phyloP scores from a whole-genome alignment of 2,113 vertebrate genomes.

The Canis aureus region DNA sequence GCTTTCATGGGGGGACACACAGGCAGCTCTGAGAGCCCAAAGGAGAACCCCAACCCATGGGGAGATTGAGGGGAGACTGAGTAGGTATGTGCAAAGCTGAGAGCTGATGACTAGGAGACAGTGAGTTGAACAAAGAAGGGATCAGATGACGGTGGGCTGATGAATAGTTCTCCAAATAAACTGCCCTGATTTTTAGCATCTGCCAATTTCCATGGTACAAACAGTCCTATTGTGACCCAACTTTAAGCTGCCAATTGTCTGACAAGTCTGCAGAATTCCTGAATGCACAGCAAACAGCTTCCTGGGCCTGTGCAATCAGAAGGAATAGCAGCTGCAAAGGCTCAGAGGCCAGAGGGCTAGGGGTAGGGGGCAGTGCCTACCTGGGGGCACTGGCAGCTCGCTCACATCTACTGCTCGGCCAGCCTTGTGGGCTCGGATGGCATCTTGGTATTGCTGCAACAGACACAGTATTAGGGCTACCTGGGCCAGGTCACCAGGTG shows the following conservation, averaged over 20 bases:
- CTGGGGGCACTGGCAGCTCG: conserved; percentile 94
- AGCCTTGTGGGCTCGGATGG: conserved; percentile 92
- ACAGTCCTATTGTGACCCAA: neutral
- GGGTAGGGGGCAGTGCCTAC: conserved; percentile 76
- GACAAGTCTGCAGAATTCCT: neutral
- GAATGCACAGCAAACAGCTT: neutral
- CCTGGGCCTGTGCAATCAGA: fast-evolving
- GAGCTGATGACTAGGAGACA: neutral
- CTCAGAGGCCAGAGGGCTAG: no score
- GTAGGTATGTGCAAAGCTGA: neutral
- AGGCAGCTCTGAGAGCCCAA: neutral
- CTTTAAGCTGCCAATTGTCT: neutral
- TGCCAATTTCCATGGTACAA: neutral
- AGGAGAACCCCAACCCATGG: neutral
- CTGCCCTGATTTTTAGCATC: neutral
- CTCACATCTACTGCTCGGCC: conserved; percentile 91
- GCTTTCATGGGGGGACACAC: neutral
- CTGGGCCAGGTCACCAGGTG: neutral
- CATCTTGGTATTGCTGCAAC: conserved; percentile 95
- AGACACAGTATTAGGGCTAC: neutral
- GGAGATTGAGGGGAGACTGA: neutral
- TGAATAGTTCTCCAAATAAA: neutral
- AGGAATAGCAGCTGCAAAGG: neutral
- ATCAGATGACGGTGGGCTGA: neutral
- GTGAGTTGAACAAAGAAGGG: neutral